These are phyloP conservation scores for Molorchus minor DNA, from an alignment of 2,888 invertebrate species.

Conservation along the genomic window DNA sequence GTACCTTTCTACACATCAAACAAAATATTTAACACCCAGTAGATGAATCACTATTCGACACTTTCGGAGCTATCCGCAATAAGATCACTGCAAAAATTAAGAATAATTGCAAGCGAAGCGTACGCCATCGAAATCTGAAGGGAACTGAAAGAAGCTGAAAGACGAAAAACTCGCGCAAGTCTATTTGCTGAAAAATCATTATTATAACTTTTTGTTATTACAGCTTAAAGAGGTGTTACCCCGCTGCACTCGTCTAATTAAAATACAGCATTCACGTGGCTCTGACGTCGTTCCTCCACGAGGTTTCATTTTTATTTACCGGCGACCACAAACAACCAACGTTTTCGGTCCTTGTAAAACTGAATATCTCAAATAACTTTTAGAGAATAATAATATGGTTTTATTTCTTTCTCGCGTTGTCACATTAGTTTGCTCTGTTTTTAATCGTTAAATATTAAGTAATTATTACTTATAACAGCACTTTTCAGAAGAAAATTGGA, in stretches of 20 bases:
- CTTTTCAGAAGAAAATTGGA: too few species aligned
- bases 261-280: slow-evolving; percentile 17
- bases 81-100: slow-evolving; percentile 12
- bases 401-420: too few species aligned
- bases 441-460: too few species aligned
- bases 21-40: too few species aligned
- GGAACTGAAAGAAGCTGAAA: slow-evolving; percentile 54
- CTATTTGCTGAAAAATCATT: slow-evolving; percentile 60
- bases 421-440: too few species aligned
- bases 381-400: too few species aligned
- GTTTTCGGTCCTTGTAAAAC: not conserved
- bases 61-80: not conserved
- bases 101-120: slow-evolving; percentile 21
- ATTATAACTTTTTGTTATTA: slow-evolving; percentile 62
- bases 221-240: slow-evolving; percentile 51
- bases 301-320: not conserved
- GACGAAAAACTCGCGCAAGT: slow-evolving; percentile 55
- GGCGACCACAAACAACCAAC: not conserved
- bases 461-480: too few species aligned
- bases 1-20: too few species aligned
- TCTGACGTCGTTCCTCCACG: slow-evolving; percentile 53
- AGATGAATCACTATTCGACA: not conserved
- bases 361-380: too few species aligned
- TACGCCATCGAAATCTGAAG: slow-evolving; percentile 28
- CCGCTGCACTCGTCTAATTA: slow-evolving; percentile 22